These are phyloP conservation scores for Vulpes vulpes DNA, from an alignment of 2,113 vertebrate genomes.

Conservation along the genomic window DNA sequence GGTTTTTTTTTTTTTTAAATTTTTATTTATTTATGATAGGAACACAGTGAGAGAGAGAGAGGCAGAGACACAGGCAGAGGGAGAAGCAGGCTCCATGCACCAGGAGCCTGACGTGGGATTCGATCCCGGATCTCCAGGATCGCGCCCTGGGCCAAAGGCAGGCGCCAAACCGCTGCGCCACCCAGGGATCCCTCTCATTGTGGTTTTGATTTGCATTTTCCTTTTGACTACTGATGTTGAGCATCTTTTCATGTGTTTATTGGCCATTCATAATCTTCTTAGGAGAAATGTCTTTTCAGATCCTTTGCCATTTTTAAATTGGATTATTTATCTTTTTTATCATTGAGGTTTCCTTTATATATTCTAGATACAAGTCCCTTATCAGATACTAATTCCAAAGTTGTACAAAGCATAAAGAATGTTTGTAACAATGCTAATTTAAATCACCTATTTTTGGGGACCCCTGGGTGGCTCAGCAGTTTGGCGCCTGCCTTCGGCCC, in stretches of 20 bases:
- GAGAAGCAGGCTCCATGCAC: too few species aligned
- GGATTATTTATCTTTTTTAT: neutral
- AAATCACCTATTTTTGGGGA: neutral
- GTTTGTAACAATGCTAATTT: neutral
- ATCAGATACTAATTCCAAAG: neutral
- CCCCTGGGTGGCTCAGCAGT: too few species aligned
- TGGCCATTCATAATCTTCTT: neutral
- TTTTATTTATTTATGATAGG: too few species aligned
- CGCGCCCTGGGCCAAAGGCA: too few species aligned
- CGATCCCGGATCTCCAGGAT: too few species aligned
- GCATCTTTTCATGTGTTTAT: neutral
- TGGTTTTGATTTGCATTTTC: neutral
- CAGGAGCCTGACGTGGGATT: too few species aligned
- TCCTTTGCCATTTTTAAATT: neutral
- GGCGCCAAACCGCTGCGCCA: too few species aligned
- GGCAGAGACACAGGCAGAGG: too few species aligned
- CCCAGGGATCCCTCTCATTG: too few species aligned
- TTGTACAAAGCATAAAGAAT: neutral
- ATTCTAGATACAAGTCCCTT: neutral
- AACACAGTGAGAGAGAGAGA: too few species aligned
- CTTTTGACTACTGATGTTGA: neutral
- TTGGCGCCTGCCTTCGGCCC: too few species aligned
- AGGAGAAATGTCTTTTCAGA: neutral
- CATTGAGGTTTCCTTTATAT: neutral
- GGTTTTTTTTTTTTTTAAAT: too few species aligned